phyloP scores from a whole-genome alignment of 2,113 vertebrate species.

The Thryonomys swinderianus region DNA sequence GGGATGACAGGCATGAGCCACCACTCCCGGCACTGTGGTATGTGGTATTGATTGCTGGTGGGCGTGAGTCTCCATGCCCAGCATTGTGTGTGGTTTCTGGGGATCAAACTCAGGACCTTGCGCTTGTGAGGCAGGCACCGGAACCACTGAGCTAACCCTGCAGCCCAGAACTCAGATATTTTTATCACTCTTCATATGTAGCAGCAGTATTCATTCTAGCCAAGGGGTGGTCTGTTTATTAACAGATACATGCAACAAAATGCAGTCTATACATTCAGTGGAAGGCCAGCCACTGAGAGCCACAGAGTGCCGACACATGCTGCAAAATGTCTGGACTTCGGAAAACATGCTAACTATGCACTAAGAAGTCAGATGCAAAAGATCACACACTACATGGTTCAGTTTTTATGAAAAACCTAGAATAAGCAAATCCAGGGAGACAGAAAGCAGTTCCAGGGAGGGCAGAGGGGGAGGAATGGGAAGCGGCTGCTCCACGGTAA shows the following conservation, averaged over 20 bases:
- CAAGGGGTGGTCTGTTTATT: neutral
- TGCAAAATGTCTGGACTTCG: neutral
- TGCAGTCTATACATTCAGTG: neutral
- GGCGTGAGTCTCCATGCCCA: no score
- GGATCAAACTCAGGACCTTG: no score
- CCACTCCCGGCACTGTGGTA: no score
- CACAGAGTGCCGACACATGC: neutral
- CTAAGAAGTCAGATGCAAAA: neutral
- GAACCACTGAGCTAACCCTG: no score
- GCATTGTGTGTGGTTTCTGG: no score
- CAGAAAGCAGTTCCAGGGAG: neutral
- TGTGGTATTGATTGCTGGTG: no score
- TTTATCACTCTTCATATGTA: neutral
- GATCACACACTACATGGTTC: neutral
- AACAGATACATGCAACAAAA: neutral
- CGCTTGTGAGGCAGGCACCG: no score
- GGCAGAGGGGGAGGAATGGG: neutral
- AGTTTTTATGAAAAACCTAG: neutral
- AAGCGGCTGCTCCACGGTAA: neutral
- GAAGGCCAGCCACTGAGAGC: neutral
- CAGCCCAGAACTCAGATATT: neutral
- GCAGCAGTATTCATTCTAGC: neutral
- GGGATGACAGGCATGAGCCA: no score
- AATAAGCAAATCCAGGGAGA: neutral
- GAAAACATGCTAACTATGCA: neutral